Evolutionary conservation across 2,888 invertebrate species (phyloP).

Genomic region (Cryptus armator): DNA sequence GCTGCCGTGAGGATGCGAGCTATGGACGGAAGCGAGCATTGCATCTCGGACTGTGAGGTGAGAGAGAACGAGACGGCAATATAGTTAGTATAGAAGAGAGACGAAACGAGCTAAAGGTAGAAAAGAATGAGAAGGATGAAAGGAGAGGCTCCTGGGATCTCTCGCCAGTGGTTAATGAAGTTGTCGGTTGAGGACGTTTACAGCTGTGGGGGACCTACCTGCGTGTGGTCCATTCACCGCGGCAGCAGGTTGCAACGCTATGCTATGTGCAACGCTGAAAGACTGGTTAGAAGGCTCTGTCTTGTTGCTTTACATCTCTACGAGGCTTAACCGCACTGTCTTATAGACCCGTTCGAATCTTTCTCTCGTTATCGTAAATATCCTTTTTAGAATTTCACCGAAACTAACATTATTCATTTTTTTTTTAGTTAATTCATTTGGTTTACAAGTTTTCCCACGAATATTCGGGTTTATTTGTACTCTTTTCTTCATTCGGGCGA

Average conservation of each 20-base stretch:
- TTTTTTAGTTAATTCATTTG: not conserved
- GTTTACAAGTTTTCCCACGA: no score
- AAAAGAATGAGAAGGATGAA: conserved; percentile 56
- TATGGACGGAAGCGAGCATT: conserved; percentile 31
- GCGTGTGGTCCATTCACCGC: conserved; percentile 84
- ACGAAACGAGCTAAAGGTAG: conserved; percentile 38
- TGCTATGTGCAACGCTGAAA: conserved; percentile 68
- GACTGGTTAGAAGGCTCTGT: conserved; percentile 78
- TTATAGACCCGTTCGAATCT: not conserved
- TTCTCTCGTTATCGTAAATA: not conserved
- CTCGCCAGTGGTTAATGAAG: conserved; percentile 82
- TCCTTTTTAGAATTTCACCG: not conserved
- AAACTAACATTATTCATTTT: not conserved
- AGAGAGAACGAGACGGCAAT: not conserved
- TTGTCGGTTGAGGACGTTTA: conserved; percentile 84
- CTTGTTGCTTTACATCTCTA: conserved; percentile 79
- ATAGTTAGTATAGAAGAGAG: conserved; percentile 30
- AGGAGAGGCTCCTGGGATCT: conserved; percentile 70
- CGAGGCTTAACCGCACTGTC: not conserved
- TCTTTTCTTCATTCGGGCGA: no score
- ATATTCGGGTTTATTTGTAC: no score
- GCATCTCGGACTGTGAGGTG: not conserved
- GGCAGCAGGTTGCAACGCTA: conserved; percentile 62
- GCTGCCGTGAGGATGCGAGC: conserved; percentile 2
- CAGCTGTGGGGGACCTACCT: conserved; percentile 82